phyloP scores from a whole-genome alignment of 2,888 invertebrate species.

The Oeneis ivallda region DNA sequence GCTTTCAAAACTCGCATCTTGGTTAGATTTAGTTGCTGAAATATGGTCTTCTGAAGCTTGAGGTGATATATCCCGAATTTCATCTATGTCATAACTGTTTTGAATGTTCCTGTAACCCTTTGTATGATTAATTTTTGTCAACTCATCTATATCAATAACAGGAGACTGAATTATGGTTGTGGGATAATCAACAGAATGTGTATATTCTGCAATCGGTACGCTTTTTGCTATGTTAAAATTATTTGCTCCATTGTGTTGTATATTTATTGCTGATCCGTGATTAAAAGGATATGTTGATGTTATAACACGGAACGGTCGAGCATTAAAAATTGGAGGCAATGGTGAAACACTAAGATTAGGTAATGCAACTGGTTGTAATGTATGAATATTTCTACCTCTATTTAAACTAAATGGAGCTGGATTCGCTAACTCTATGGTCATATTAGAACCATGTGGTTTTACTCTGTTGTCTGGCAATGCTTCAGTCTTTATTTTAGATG shows the following conservation, averaged over 20 bases:
- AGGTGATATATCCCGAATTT: conserved; percentile 76
- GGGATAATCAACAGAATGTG: conserved; percentile 87
- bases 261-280: conserved; percentile 59
- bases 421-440: conserved; percentile 65
- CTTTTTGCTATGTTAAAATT: conserved; percentile 83
- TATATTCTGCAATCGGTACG: conserved; percentile 85
- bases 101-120: conserved; percentile 70
- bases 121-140: conserved; percentile 58
- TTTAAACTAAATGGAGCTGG: conserved; percentile 73
- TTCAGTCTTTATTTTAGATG: conserved; percentile 68
- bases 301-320: conserved; percentile 78
- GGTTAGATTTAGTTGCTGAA: conserved; percentile 65
- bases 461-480: conserved; percentile 55
- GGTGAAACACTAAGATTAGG: conserved; percentile 84
- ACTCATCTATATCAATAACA: conserved; percentile 81
- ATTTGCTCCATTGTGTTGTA: conserved; percentile 52
- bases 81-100: conserved; percentile 64
- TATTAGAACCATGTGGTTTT: conserved; percentile 52
- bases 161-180: conserved; percentile 87
- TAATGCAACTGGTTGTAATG: conserved; percentile 82
- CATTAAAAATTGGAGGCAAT: conserved; percentile 83
- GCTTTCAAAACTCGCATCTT: conserved; percentile 72
- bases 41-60: conserved; percentile 77
- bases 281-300: conserved; percentile 51
- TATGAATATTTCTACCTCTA: conserved; percentile 74